These are phyloP conservation scores for Regulus satrapa DNA, from an alignment of 2,113 vertebrate genomes.

Conservation along the genomic window DNA sequence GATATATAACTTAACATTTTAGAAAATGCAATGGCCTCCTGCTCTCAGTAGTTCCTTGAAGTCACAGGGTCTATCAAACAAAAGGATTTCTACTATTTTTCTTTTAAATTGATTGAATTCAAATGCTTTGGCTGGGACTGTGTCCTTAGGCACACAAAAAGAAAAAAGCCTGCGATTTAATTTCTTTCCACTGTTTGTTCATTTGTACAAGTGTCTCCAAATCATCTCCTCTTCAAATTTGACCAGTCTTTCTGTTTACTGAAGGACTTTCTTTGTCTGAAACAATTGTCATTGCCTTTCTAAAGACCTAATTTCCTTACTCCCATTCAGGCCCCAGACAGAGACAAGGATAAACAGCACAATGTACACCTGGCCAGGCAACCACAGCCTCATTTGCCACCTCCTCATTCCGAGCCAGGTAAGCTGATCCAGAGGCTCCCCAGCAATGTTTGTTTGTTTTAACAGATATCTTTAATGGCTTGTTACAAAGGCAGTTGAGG, in stretches of 20 bases:
- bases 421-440: background rate
- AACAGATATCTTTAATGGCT: background rate
- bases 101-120: background rate
- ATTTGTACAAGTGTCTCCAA: slow-evolving; percentile 38
- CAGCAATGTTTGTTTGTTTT: background rate
- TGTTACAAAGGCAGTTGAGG: background rate
- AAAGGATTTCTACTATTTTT: background rate
- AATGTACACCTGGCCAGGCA: background rate
- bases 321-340: background rate
- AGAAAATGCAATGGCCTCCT: background rate
- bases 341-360: background rate
- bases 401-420: background rate
- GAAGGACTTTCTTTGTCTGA: slow-evolving; percentile 3
- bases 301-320: background rate
- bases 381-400: background rate
- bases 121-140: background rate
- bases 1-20: background rate
- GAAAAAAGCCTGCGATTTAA: background rate
- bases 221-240: slow-evolving; percentile 61
- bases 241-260: slow-evolving; percentile 36
- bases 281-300: slow-evolving; percentile 21
- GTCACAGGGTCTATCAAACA: background rate
- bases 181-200: slow-evolving; percentile 33
- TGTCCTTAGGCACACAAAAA: background rate
- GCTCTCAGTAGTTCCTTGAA: background rate